phyloP scores from a whole-genome alignment of 2,888 invertebrate species.

The Selenia dentaria region DNA sequence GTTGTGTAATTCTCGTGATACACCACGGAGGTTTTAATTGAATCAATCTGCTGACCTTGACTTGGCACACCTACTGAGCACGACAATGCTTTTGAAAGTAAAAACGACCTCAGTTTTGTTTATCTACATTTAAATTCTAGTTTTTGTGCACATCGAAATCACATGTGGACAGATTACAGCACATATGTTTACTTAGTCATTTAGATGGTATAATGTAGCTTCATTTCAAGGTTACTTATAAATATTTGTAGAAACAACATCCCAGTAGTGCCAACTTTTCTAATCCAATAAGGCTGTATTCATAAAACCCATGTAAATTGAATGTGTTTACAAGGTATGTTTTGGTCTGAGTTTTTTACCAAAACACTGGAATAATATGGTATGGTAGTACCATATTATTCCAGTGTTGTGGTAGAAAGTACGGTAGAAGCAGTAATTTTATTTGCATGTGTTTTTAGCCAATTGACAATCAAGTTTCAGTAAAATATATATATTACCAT shows the following conservation, averaged over 20 bases:
- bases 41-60: conserved; percentile 22
- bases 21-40: conserved; percentile 11
- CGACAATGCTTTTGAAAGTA: conserved; percentile 19
- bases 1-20: not conserved
- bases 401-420: no score
- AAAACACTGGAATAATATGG: no score
- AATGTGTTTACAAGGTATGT: no score
- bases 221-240: conserved; percentile 25
- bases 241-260: conserved; percentile 2
- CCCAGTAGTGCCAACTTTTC: conserved; percentile 18
- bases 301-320: no score
- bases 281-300: conserved; percentile 22
- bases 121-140: conserved; percentile 10
- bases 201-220: conserved; percentile 9
- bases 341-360: no score
- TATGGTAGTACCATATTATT: no score
- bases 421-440: no score
- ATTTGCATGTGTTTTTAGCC: no score
- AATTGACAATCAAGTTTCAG: no score
- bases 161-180: conserved; percentile 1
- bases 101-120: conserved; percentile 8
- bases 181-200: conserved; percentile 13
- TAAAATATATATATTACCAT: no score
- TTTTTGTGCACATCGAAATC: not conserved
- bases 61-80: conserved; percentile 5